Evolutionary conservation across 2,113 vertebrate genomes (phyloP).

Genomic region (Isurus oxyrinchus): DNA sequence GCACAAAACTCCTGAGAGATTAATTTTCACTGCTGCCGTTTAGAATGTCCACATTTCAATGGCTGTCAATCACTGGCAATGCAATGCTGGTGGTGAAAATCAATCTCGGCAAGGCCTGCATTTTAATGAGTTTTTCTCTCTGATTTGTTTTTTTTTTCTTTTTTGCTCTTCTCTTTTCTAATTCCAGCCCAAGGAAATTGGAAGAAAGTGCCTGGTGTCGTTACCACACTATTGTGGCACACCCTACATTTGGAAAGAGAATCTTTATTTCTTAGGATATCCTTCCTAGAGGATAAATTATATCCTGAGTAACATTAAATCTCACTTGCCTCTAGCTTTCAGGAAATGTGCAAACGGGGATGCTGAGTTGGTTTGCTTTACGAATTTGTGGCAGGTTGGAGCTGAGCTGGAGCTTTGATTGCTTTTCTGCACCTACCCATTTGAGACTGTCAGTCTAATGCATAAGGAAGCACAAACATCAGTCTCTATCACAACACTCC

Average conservation of each 20-base stretch:
- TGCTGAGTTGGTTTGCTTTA: neutral
- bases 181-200: neutral
- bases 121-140: slow-evolving; percentile 2
- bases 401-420: neutral
- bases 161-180: neutral
- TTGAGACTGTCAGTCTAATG: neutral
- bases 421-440: neutral
- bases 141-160: neutral
- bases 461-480: neutral
- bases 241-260: neutral
- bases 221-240: neutral
- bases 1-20: slow-evolving; percentile 29
- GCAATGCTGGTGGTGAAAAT: slow-evolving; percentile 1
- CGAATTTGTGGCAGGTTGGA: neutral
- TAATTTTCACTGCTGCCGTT: slow-evolving; percentile 22
- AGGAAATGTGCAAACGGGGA: neutral
- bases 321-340: neutral
- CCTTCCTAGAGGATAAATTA: neutral
- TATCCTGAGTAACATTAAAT: neutral
- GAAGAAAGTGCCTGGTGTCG: neutral
- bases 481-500: neutral
- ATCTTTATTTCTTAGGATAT: neutral
- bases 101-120: slow-evolving; percentile 6
- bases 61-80: slow-evolving; percentile 5
- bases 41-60: slow-evolving; percentile 23